A percentile compares a stretch with the other conserved stretches of the same genome.
Conservation (phyloP, 2,113 vertebrate genomes). For the Strix uralensis region DNA sequence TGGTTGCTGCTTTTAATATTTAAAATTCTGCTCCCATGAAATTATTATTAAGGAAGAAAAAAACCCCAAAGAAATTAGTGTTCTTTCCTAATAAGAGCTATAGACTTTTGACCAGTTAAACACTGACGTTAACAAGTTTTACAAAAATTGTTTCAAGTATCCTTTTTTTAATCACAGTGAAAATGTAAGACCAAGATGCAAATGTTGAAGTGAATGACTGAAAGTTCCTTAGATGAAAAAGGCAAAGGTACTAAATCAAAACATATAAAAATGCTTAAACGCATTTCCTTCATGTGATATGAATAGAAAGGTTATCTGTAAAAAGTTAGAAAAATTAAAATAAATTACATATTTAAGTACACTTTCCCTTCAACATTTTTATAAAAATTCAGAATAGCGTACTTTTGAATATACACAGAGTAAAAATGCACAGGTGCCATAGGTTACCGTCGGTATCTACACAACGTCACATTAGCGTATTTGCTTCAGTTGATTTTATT, state of each 20-base stretch:
- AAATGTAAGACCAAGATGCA: constrained; percentile 77
- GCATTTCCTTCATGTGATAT: constrained; percentile 84
- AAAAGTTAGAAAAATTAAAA: constrained; percentile 95
- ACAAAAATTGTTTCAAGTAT: constrained; percentile 84
- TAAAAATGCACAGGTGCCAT: constrained; percentile 68
- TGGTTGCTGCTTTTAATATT: constrained; percentile 22
- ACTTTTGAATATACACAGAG: constrained; percentile 73
- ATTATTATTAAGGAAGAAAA: not conserved
- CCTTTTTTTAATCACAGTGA: constrained; percentile 81
- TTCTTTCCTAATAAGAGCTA: constrained; percentile 59
- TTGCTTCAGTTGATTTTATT: constrained; percentile 39
- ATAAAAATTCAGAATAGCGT: constrained; percentile 91
- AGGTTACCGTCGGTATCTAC: constrained; percentile 43
- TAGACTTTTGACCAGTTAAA: constrained; percentile 58
- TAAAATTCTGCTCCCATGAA: constrained; percentile 58
- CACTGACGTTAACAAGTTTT: constrained; percentile 70
- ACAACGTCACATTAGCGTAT: not conserved
- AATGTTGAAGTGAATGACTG: constrained; percentile 66
- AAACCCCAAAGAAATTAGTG: not conserved
- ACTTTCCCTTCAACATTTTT: constrained; percentile 87
- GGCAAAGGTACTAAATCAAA: constrained; percentile 80
- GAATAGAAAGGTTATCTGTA: constrained; percentile 93
- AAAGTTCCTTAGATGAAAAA: constrained; percentile 77
- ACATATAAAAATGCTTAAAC: constrained; percentile 85
- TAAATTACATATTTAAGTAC: constrained; percentile 96